These are phyloP conservation scores for Melanitta fusca DNA, from an alignment of 2,797 vertebrate genomes.

Conservation along the genomic window DNA sequence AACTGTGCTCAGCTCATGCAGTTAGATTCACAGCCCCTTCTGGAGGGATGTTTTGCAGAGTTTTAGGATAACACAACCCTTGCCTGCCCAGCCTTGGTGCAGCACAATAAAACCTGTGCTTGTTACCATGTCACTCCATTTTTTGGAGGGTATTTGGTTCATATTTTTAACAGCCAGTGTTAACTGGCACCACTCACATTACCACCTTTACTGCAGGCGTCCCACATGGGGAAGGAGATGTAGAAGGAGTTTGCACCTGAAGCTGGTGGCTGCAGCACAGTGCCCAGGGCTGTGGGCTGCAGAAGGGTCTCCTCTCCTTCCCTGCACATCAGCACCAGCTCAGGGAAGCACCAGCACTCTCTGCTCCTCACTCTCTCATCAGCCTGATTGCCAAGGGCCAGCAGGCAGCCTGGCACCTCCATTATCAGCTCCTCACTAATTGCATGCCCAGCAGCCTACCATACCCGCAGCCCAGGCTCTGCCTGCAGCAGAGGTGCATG, in stretches of 20 bases:
- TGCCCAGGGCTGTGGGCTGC: fast-evolving
- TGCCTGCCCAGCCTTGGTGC: fast-evolving
- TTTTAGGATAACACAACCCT: background rate
- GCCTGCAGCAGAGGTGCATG: background rate
- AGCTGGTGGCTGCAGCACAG: background rate
- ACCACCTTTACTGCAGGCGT: background rate
- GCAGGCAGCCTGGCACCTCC: background rate
- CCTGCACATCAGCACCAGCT: fast-evolving
- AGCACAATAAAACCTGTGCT: background rate
- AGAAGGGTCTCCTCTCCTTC: background rate
- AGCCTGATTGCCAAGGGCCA: background rate
- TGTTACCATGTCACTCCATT: background rate
- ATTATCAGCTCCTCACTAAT: fast-evolving
- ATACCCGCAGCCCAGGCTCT: no score
- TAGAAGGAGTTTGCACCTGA: background rate
- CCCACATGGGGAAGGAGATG: fast-evolving
- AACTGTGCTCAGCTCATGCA: background rate
- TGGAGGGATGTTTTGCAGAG: background rate
- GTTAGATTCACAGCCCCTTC: fast-evolving
- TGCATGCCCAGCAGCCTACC: background rate
- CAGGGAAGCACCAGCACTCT: background rate
- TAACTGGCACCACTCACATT: background rate
- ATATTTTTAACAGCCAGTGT: fast-evolving
- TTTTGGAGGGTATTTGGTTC: fast-evolving
- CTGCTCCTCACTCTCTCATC: background rate